phyloP scores from a whole-genome alignment of 2,888 invertebrate species.

The Ophraella communa region DNA sequence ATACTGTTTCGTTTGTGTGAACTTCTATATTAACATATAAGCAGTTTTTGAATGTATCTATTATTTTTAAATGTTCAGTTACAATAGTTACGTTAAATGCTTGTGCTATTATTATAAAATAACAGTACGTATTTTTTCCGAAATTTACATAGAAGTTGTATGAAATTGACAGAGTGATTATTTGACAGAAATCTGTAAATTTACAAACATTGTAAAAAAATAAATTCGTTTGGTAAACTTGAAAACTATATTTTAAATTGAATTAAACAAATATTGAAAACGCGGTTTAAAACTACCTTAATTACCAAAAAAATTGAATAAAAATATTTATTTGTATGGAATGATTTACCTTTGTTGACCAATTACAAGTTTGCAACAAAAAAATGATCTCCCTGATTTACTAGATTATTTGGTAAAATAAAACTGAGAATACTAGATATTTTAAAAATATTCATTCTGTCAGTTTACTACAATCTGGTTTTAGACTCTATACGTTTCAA shows the following conservation, averaged over 20 bases:
- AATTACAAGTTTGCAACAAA: not conserved
- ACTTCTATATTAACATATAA: conserved; percentile 44
- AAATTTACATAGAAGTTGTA: not conserved
- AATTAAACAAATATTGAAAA: too few relatives aligned
- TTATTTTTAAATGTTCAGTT: conserved; percentile 39
- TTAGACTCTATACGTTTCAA: conserved; percentile 35
- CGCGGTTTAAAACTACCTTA: too few relatives aligned
- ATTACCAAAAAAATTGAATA: too few relatives aligned
- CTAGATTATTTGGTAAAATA: not conserved
- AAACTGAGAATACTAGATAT: too few relatives aligned
- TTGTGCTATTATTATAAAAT: conserved; percentile 38
- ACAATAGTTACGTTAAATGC: conserved; percentile 41
- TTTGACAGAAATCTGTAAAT: not conserved
- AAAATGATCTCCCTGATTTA: too few relatives aligned
- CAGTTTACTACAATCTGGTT: conserved; percentile 3
- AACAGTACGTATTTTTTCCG: conserved; percentile 35
- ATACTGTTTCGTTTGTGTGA: conserved; percentile 39
- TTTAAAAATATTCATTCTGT: conserved; percentile 6
- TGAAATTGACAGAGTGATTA: not conserved
- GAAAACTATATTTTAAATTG: too few relatives aligned
- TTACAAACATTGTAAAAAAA: not conserved
- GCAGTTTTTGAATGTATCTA: conserved; percentile 42
- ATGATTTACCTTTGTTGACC: not conserved
- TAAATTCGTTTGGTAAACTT: not conserved
- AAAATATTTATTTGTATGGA: not conserved